phyloP scores from a whole-genome alignment of 2,797 vertebrate species.

The Peromyscus eremicus region DNA sequence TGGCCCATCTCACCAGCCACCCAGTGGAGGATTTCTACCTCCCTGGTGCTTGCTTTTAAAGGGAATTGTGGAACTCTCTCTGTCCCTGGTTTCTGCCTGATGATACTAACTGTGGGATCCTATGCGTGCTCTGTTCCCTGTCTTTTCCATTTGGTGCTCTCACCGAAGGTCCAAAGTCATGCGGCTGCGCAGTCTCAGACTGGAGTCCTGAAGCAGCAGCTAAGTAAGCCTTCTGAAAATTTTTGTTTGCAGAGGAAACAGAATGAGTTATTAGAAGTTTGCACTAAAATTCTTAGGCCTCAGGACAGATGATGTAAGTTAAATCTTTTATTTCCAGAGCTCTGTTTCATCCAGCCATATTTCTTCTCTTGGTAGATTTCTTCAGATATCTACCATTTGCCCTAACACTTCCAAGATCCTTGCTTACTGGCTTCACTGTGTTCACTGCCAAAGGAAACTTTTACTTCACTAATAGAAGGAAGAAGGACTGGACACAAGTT shows the following conservation, averaged over 20 bases:
- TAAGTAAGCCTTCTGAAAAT: neutral
- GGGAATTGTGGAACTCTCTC: too few species aligned
- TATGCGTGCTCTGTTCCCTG: accelerated
- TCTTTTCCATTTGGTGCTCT: neutral
- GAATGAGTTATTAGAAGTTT: neutral
- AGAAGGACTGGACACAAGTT: neutral
- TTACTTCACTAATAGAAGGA: neutral
- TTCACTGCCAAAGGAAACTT: neutral
- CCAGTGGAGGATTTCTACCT: neutral
- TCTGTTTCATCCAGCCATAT: neutral
- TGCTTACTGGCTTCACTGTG: neutral
- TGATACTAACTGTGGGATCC: neutral
- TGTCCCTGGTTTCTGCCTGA: neutral
- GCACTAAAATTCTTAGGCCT: neutral
- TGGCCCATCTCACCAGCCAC: neutral
- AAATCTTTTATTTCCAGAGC: neutral
- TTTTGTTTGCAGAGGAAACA: neutral
- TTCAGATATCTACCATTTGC: neutral
- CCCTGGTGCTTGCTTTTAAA: too few species aligned
- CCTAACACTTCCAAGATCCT: neutral
- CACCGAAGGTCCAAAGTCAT: neutral
- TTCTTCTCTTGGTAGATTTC: neutral
- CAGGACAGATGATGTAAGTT: neutral
- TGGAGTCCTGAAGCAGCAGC: neutral
- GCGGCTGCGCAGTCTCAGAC: neutral